phyloP scores from a whole-genome alignment of 2,888 invertebrate species.

The Nycteola revayana region DNA sequence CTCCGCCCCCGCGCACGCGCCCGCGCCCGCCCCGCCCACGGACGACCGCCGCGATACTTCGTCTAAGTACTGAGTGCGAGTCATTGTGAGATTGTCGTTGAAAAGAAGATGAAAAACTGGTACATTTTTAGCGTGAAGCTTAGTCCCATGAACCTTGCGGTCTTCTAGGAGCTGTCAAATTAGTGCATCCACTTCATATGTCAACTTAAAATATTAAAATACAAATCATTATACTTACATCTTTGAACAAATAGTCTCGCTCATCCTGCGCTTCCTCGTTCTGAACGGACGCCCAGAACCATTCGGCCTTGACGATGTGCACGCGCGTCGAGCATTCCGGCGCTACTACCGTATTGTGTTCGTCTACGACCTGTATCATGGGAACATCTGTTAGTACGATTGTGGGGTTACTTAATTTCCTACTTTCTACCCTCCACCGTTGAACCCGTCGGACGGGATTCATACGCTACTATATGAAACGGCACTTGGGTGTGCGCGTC shows the following conservation, averaged over 20 bases:
- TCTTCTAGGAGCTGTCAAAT: too few species aligned
- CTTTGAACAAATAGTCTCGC: conserved; percentile 92
- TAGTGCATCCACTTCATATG: too few species aligned
- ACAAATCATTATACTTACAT: conserved; percentile 84
- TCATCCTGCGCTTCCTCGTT: conserved; percentile 97
- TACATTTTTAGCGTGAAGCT: too few species aligned
- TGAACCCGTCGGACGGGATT: conserved; percentile 22
- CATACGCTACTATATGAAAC: conserved; percentile 26
- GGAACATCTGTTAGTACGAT: neutral
- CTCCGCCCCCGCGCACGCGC: conserved; percentile 26
- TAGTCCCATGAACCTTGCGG: too few species aligned
- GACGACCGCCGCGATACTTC: conserved; percentile 77
- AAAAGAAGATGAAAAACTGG: too few species aligned
- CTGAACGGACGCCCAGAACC: conserved; percentile 99
- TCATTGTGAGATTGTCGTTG: neutral
- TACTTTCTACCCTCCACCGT: conserved; percentile 23
- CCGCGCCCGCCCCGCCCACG: conserved; percentile 51
- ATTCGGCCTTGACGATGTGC: conserved; percentile 93
- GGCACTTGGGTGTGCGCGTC: conserved; percentile 42
- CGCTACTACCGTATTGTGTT: conserved; percentile 86
- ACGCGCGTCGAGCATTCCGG: conserved; percentile 88
- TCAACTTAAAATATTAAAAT: too few species aligned
- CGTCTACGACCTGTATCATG: conserved; percentile 89
- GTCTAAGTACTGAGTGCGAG: conserved; percentile 58
- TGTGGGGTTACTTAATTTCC: neutral